phyloP scores from a whole-genome alignment of 1,140 invertebrate genomes.

The Lithobius niger region DNA sequence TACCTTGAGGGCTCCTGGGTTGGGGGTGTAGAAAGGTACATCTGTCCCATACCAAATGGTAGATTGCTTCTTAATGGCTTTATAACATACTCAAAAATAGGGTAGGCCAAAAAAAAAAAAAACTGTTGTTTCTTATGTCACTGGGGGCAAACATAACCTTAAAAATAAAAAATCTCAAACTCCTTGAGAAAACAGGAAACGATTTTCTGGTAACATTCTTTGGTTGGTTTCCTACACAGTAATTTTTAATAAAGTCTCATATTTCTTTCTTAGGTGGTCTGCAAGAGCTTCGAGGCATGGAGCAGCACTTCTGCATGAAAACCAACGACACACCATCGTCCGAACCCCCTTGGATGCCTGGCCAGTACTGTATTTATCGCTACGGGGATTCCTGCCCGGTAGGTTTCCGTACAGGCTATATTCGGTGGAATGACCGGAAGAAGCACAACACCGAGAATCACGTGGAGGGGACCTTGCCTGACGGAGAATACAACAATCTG shows the following conservation, averaged over 20 bases:
- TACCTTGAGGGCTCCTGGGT: too few relatives aligned
- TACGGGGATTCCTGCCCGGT: constrained; percentile 20
- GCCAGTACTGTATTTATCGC: constrained; percentile 25
- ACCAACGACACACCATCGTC: background rate
- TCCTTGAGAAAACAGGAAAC: too few relatives aligned
- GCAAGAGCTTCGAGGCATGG: constrained; percentile 15
- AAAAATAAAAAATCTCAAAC: too few relatives aligned
- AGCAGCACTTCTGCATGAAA: constrained; percentile 22
- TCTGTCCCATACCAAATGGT: too few relatives aligned
- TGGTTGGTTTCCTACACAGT: too few relatives aligned
- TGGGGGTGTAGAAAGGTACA: too few relatives aligned
- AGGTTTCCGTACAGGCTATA: constrained; percentile 21
- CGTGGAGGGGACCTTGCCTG: constrained; percentile 15
- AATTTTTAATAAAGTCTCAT: background rate
- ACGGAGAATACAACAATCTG: constrained; percentile 20
- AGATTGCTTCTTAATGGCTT: too few relatives aligned
- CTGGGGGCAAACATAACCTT: too few relatives aligned
- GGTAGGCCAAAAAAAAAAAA: too few relatives aligned
- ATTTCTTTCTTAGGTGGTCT: constrained; percentile 9
- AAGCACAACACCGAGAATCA: constrained; percentile 10
- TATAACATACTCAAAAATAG: too few relatives aligned
- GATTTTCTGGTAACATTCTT: too few relatives aligned
- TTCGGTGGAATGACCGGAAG: constrained; percentile 19
- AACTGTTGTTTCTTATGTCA: too few relatives aligned
- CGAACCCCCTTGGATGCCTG: constrained; percentile 15